These are phyloP conservation scores for Dreissena rostriformis DNA, from an alignment of 1,140 invertebrate species.

Conservation along the genomic window DNA sequence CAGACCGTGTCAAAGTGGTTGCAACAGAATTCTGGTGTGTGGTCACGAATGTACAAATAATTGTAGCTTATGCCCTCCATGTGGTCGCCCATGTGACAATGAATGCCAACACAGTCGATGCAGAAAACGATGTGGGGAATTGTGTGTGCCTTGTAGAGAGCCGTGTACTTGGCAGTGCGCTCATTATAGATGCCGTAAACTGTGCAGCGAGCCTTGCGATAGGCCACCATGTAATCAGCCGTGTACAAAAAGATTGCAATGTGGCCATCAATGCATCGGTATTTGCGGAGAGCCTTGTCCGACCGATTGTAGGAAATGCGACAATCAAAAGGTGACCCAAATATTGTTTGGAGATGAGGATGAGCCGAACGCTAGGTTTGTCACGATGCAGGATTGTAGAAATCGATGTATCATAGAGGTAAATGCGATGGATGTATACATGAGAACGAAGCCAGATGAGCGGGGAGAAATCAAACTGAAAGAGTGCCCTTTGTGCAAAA, in stretches of 20 bases:
- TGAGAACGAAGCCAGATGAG: slow-evolving; percentile 73
- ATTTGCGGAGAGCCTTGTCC: slow-evolving; percentile 86
- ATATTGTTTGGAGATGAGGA: slow-evolving; percentile 83
- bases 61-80: slow-evolving; percentile 84
- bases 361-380: slow-evolving; percentile 71
- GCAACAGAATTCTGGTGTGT: slow-evolving; percentile 78
- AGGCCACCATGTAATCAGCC: slow-evolving; percentile 57
- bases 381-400: slow-evolving; percentile 67
- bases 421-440: slow-evolving; percentile 80
- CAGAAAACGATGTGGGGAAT: slow-evolving; percentile 83
- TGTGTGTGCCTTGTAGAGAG: slow-evolving; percentile 85
- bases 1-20: slow-evolving; percentile 73
- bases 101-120: slow-evolving; percentile 84
- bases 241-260: slow-evolving; percentile 76
- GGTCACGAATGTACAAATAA: slow-evolving; percentile 77
- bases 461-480: slow-evolving; percentile 82
- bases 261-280: slow-evolving; percentile 85
- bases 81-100: slow-evolving; percentile 83
- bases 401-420: slow-evolving; percentile 66
- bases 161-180: slow-evolving; percentile 80
- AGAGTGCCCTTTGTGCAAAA: slow-evolving; percentile 85
- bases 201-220: slow-evolving; percentile 85
- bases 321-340: slow-evolving; percentile 81
- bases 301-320: slow-evolving; percentile 65
- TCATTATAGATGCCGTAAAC: slow-evolving; percentile 84